These are phyloP conservation scores for Helobdella robusta DNA, from an alignment of 2,888 invertebrate genomes.

Conservation along the genomic window DNA sequence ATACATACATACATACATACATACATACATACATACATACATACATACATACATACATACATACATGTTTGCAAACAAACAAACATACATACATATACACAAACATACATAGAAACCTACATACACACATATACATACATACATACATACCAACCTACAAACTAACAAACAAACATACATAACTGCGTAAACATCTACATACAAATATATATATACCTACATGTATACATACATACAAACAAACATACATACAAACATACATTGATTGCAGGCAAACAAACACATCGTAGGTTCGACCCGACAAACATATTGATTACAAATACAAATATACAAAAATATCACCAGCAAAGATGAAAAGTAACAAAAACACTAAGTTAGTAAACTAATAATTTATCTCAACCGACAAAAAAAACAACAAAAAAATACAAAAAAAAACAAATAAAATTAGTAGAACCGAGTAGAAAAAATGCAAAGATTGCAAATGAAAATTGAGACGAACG, in stretches of 20 bases:
- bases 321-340: no score
- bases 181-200: neutral
- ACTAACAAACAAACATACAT: neutral
- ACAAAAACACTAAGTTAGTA: no score
- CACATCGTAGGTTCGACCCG: no score
- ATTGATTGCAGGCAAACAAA: no score
- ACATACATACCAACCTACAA: neutral
- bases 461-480: no score
- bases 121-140: slow-evolving; percentile 1
- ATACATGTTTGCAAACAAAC: neutral
- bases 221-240: neutral
- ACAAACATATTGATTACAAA: no score
- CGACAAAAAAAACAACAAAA: no score
- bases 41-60: slow-evolving; percentile 12
- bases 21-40: slow-evolving; percentile 19
- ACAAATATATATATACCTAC: neutral
- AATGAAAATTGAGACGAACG: no score
- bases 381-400: no score
- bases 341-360: no score
- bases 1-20: slow-evolving; percentile 20
- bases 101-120: neutral
- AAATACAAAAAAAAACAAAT: no score
- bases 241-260: neutral
- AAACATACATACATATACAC: neutral
- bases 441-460: no score